phyloP scores from a whole-genome alignment of 2,888 invertebrate genomes.

The Apeira syringaria region DNA sequence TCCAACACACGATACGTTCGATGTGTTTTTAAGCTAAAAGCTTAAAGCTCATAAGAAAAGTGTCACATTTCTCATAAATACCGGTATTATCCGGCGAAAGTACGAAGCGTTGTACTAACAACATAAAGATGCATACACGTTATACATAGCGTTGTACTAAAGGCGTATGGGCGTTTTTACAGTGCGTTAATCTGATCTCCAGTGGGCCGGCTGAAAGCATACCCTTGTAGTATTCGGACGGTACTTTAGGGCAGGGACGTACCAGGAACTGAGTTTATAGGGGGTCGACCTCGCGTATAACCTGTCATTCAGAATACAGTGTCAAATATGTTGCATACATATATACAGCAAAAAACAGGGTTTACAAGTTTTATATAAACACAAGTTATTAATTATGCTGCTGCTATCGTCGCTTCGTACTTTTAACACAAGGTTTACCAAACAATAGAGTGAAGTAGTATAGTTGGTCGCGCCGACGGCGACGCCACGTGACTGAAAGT shows the following conservation, averaged over 20 bases:
- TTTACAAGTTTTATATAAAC: no score
- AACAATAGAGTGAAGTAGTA: no score
- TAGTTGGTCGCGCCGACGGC: no score
- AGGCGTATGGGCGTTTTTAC: conserved; percentile 2
- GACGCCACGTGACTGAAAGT: no score
- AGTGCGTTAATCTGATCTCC: conserved; percentile 28
- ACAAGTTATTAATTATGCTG: no score
- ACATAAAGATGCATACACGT: conserved; percentile 1
- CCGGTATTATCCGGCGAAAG: conserved; percentile 2
- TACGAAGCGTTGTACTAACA: conserved; percentile 4
- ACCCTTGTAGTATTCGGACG: conserved; percentile 28
- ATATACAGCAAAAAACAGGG: no score
- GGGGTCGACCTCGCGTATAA: no score
- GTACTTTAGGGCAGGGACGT: conserved; percentile 13
- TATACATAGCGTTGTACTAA: background rate
- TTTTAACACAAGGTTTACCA: no score
- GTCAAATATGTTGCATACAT: no score
- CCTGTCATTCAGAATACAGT: no score
- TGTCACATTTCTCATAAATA: conserved; percentile 6
- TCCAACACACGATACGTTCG: conserved; percentile 2
- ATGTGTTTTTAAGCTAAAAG: no score
- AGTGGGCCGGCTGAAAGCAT: conserved; percentile 33
- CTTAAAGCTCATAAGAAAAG: conserved; percentile 1
- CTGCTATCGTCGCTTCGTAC: no score
- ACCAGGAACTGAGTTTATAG: conserved; percentile 1